These are phyloP conservation scores for Dryadula phaetusa DNA, from an alignment of 2,888 invertebrate genomes.

Conservation along the genomic window DNA sequence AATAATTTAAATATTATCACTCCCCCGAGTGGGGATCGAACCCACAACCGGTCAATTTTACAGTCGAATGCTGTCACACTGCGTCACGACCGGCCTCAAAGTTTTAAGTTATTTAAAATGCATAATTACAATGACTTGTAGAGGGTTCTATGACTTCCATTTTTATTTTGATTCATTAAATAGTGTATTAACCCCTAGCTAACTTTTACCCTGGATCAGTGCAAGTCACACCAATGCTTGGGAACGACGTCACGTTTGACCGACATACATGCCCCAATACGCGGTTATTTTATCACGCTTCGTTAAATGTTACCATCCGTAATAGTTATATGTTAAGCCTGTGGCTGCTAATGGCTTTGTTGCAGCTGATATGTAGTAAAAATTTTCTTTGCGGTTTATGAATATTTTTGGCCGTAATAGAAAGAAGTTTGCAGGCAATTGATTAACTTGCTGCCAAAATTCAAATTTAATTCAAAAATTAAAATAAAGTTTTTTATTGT, in stretches of 20 bases:
- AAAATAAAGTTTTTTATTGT: too few relatives aligned
- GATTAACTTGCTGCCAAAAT: too few relatives aligned
- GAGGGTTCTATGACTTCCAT: neutral
- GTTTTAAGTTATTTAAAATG: too few relatives aligned
- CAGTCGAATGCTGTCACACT: too few relatives aligned
- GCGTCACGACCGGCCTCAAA: too few relatives aligned
- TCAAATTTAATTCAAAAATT: too few relatives aligned
- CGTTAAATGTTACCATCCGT: constrained; percentile 20
- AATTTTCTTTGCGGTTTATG: neutral
- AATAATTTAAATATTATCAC: too few relatives aligned
- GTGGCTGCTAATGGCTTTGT: constrained; percentile 17
- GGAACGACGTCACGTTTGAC: constrained; percentile 45
- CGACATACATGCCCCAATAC: constrained; percentile 55
- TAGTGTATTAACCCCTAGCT: neutral
- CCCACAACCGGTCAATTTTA: too few relatives aligned
- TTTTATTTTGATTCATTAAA: neutral
- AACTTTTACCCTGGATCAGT: neutral
- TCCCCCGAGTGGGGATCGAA: too few relatives aligned
- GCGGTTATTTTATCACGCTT: constrained; percentile 49
- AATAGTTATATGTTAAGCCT: constrained; percentile 19
- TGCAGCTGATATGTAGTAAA: neutral
- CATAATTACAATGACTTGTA: too few relatives aligned
- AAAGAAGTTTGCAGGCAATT: too few relatives aligned
- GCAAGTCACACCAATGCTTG: neutral
- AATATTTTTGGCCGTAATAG: constrained; percentile 10